Evolutionary conservation across 1,140 invertebrate genomes (phyloP).

Genomic region (Lucilia cuprina): DNA sequence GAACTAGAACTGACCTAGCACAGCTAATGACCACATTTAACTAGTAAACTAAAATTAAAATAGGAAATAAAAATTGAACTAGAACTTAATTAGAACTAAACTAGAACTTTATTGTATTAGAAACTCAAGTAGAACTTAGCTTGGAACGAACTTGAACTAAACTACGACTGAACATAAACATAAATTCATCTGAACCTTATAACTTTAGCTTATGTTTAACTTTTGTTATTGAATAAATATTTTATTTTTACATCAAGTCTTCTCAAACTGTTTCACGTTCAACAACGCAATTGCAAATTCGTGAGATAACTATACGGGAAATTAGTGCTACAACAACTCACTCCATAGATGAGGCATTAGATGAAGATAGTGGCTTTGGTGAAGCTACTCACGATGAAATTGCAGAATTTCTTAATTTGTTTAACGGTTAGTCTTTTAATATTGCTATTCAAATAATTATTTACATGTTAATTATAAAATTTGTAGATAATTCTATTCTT

Average conservation of each 20-base stretch:
- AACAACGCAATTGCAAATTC: slow-evolving; percentile 19
- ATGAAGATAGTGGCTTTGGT: slow-evolving; percentile 34
- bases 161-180: too few species aligned
- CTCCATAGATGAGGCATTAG: not conserved
- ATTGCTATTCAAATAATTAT: not conserved
- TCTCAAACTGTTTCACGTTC: not conserved
- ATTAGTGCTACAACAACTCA: not conserved
- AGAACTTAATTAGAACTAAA: too few species aligned
- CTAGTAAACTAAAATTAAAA: too few species aligned
- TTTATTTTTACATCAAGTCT: not conserved
- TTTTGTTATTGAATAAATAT: too few species aligned
- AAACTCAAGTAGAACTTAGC: too few species aligned
- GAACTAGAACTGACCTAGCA: too few species aligned
- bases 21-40: too few species aligned
- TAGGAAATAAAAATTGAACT: too few species aligned
- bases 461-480: not conserved
- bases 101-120: too few species aligned
- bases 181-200: too few species aligned
- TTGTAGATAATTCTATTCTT: not conserved
- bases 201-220: too few species aligned
- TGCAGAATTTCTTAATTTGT: not conserved
- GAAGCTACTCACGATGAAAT: slow-evolving; percentile 30
- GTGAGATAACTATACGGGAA: slow-evolving; percentile 36
- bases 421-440: not conserved
- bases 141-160: too few species aligned